Base-by-base conservation (phyloP, 2,797 vertebrate species). In the Chromobotia macracanthus region DNA sequence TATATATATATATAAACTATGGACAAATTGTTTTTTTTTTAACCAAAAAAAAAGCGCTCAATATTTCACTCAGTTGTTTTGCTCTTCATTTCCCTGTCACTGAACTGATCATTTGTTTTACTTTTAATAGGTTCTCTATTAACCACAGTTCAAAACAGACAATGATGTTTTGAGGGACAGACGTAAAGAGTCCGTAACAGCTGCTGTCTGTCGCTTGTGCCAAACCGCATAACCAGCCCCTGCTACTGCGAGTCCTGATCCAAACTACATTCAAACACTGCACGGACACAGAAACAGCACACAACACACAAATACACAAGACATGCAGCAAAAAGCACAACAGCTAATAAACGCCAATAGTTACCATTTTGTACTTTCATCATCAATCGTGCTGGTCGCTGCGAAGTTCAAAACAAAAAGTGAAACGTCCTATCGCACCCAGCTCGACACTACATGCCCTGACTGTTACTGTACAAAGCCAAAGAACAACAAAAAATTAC, bases 291-390 rank as follows among this genome's bases (percentile, higher is more conserved):
- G 13, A 70, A 48, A n/a, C 35, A 46, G 41, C 83, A 35, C 60
- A 18, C 21, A 35, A 81, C 80, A 75, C 64, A 77, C 74, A 80
- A 63, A 81, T 2, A 8, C 78, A 84, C 46, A 86, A 56, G 83
- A 87, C 89, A 84, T 60, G 87, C 19, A 74, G 55, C 65, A 46
- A 48, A 72, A 63, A n/a, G 8, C 28, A 63, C 28, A 63, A 86
- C 73, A 84, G 83, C 85, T 46, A 89, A 67, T 82, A 19, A 65
- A 83, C 66, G 1, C 74, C 31, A 28, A 87, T 96, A 95, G 91
- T 96, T 96, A 96, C 95, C 95, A 96, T 96, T 91, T 92, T 90
- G 91, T 90, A 94, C 91, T 94, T 91, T 94, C 95, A 96, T 95
- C 94, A 94, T 95, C 94, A 94, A 92, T 88, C 90, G 86, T 83